Evolutionary conservation across 1,140 invertebrate species (phyloP), one percentile per base, ranked within the genome.

Genomic region (Sitobion miscanthi): DNA sequence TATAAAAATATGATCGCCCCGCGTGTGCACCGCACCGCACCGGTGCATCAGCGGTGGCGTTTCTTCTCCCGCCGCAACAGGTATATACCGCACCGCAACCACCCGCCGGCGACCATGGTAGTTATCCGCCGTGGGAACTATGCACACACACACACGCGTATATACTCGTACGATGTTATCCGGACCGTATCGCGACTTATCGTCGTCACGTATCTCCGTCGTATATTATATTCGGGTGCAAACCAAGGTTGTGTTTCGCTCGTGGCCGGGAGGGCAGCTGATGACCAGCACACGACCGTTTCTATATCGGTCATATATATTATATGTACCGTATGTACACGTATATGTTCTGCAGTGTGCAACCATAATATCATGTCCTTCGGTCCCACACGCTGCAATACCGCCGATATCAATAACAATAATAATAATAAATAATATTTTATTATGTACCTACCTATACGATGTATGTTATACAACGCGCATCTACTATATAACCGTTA

Each of bases 211-310:
- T 85, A 92, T 92, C 91, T 92, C 42, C n/a, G 77, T 30, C 77
- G 77, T 92, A 47, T n/a, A 82, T 91, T 91, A 77, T 82, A 82
- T 91, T 92, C 91, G 77, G 91, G 91, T 92, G 91, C 91, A 92
- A 57, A 92, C 91, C 4, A 35, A 45, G 62, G 45, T 77, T 77
- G 62, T 47, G 30, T 91, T 91, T 91, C 62, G 90, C 69, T 77
- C 17, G 69, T 82, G 90, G 62, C 90, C 25, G 45, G 25, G 35
- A 4, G 52, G n/a, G 54, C 57, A 77, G 42, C 38, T 35, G 90
- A 91, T 35, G 90, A 82, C 90, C 57, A 47, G 62, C 69, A 77
- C 90, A 77, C 69, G 62, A 77, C 69, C 62, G 62, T 91, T 91
- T 62, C 77, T 57, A 57, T 69, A 69, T 69, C 30, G 62, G 11